Evolutionary conservation across 2,797 vertebrate species (phyloP), one percentile per base, ranked within the genome.

Genomic region (Orestias chungarensis): DNA sequence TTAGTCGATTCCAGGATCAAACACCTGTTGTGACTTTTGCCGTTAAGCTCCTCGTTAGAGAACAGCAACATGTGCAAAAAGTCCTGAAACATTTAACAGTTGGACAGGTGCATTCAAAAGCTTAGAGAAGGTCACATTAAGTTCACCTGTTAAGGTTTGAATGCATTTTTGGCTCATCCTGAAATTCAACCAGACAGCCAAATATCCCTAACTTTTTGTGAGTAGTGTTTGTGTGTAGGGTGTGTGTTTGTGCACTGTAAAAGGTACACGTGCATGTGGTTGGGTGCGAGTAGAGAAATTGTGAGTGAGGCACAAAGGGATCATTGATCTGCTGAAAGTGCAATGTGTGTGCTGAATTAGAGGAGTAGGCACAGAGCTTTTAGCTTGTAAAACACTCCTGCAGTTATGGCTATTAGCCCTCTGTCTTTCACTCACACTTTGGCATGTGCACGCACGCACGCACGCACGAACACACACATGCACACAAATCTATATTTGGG

Each of bases 311-410:
- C 92, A 91, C 88, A 80, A 82, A 85, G 90, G 90, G 87, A 90
- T 88, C 91, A 92, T 93, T 93, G 93, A 95, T 95, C 87, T 92
- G 90, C 90, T 88, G 81, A 93, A 92, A 93, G 90, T 92, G 93
- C 90, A 87, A 79, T 88, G 83, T 88, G 79, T 89, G 86, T 83
- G 79, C 82, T 91, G 92, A 93, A 93, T 93, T 89, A 93, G 89
- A 93, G 91, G 85, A 87, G 86, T 81, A 79, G 79, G 89, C 88
- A 40, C 82, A 75, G 77, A 70, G 86, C 89, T 93, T 92, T 91
- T 90, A 93, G 91, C 90, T 91, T 90, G 87, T 92, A 91, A 90
- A 92, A 93, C 88, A 90, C 85, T 89, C 90, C 83, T 81, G 82
- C 86, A 87, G 87, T 93, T 91, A 82, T 84, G 77, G 85, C 89